These are phyloP conservation scores for Glomeris maerens DNA, from an alignment of 1,140 invertebrate genomes.

Conservation along the genomic window DNA sequence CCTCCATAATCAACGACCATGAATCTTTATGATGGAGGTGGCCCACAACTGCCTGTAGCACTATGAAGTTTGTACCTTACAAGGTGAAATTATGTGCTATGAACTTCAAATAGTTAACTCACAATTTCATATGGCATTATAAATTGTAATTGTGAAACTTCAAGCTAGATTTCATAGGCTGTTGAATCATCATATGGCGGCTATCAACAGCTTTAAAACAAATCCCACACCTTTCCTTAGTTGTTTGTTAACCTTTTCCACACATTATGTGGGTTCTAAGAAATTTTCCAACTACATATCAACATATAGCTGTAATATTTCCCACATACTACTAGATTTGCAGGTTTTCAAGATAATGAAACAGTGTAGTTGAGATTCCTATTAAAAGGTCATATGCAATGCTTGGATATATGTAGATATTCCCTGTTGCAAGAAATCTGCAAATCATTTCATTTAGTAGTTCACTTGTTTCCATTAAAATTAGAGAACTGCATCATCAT, in stretches of 20 bases:
- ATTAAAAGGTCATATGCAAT: constrained; percentile 18
- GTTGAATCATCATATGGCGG: too few relatives aligned
- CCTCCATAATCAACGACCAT: constrained; percentile 18
- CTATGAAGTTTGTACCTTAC: constrained; percentile 8
- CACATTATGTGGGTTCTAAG: constrained; percentile 10
- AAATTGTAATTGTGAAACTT: constrained; percentile 22
- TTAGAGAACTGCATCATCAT: too few relatives aligned
- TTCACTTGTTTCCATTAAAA: too few relatives aligned
- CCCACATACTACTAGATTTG: constrained; percentile 16
- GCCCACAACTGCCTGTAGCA: constrained; percentile 18
- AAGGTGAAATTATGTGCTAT: constrained; percentile 9
- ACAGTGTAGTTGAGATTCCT: constrained; percentile 17
- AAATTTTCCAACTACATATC: neutral
- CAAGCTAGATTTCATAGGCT: constrained; percentile 20
- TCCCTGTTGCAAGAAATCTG: constrained; percentile 20
- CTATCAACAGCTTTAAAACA: constrained; percentile 23
- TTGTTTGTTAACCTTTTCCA: constrained; percentile 12
- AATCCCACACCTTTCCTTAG: constrained; percentile 19
- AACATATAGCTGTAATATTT: constrained; percentile 14
- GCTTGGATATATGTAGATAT: constrained; percentile 14
- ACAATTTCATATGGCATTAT: too few relatives aligned
- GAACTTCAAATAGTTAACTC: too few relatives aligned
- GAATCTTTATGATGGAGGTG: constrained; percentile 18
- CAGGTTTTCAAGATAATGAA: constrained; percentile 18
- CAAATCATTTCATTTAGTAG: too few relatives aligned